phyloP scores from a whole-genome alignment of 2,888 invertebrate genomes.

The Mylabris sibirica region DNA sequence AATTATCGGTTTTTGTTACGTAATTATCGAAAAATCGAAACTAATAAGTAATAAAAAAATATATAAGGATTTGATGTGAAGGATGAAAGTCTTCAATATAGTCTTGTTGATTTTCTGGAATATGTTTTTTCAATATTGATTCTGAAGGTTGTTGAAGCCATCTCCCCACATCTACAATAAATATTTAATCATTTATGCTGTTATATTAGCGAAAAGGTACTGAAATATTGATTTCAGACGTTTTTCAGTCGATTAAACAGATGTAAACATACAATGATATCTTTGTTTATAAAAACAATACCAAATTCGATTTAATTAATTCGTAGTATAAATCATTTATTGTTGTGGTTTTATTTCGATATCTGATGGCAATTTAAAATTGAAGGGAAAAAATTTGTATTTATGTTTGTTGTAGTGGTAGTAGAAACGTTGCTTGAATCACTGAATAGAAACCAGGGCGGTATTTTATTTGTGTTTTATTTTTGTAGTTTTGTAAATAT shows the following conservation, averaged over 20 bases:
- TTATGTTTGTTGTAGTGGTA: too few species aligned
- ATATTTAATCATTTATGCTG: not conserved
- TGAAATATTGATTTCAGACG: not conserved
- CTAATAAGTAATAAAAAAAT: too few species aligned
- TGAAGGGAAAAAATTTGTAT: not conserved
- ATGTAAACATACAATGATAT: not conserved
- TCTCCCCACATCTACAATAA: not conserved
- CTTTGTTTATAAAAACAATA: not conserved
- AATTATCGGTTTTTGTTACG: not conserved
- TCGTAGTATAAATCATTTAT: not conserved
- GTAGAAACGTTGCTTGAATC: slow-evolving; percentile 4
- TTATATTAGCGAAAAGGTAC: not conserved
- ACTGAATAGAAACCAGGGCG: not conserved
- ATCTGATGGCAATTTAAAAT: not conserved
- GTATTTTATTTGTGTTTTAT: not conserved
- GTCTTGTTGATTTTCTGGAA: not conserved
- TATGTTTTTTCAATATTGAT: too few species aligned
- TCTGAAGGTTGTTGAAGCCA: not conserved
- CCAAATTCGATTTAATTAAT: not conserved
- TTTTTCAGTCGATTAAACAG: not conserved
- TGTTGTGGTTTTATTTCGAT: not conserved
- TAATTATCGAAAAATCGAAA: not conserved
- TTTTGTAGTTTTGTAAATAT: not conserved
- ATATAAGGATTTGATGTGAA: not conserved
- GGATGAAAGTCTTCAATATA: too few species aligned